Evolutionary conservation across 2,888 invertebrate species (phyloP).

Genomic region (Nasonovia ribisnigri): DNA sequence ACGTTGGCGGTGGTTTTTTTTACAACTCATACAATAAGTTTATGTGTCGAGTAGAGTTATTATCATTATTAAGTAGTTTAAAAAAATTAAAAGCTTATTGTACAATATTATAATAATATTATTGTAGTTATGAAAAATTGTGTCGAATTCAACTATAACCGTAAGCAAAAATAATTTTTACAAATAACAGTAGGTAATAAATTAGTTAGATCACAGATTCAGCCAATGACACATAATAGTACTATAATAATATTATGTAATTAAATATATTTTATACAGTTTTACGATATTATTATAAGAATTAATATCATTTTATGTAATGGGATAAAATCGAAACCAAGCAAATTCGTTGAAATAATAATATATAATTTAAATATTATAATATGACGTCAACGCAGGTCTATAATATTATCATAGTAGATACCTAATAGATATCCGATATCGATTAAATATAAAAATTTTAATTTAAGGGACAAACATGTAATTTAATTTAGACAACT

Average conservation of each 20-base stretch:
- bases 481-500: neutral
- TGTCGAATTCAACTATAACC: neutral
- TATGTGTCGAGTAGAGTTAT: neutral
- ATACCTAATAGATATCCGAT: neutral
- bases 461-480: neutral
- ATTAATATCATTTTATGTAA: neutral
- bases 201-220: conserved; percentile 33
- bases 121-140: neutral
- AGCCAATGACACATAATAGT: conserved; percentile 19
- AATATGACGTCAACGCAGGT: neutral
- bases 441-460: neutral
- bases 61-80: neutral
- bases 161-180: neutral
- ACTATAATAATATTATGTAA: neutral
- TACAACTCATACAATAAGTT: neutral
- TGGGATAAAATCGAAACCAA: neutral
- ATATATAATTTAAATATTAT: neutral
- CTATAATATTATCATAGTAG: conserved; percentile 5
- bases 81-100: neutral
- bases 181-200: neutral
- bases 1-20: neutral
- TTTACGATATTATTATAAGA: neutral
- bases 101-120: neutral
- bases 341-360: neutral
- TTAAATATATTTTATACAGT: conserved; percentile 4